These are phyloP conservation scores for Metacarcinus magister DNA, from an alignment of 2,888 invertebrate species.

Conservation along the genomic window DNA sequence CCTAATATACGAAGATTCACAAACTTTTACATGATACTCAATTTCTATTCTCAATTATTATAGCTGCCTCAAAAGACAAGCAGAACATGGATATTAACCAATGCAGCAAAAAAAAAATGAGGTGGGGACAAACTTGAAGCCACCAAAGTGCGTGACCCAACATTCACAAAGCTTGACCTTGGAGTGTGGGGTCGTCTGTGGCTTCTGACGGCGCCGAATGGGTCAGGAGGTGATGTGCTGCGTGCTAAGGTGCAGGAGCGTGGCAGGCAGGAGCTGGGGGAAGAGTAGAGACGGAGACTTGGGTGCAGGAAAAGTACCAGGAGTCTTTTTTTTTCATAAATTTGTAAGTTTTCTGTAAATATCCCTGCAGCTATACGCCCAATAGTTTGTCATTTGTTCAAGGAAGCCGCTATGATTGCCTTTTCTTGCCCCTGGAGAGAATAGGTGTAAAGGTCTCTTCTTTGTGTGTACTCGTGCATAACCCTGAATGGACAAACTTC, in stretches of 20 bases:
- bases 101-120: background rate
- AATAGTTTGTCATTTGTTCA: background rate
- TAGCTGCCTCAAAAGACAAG: background rate
- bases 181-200: background rate
- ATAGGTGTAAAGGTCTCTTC: background rate
- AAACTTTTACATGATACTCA: background rate
- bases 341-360: too few relatives aligned
- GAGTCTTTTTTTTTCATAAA: background rate
- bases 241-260: background rate
- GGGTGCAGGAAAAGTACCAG: background rate
- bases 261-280: background rate
- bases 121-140: background rate
- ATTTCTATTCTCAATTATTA: background rate
- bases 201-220: background rate
- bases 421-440: background rate
- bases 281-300: background rate
- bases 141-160: background rate
- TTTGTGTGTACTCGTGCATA: conserved; percentile 2
- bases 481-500: background rate
- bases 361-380: background rate
- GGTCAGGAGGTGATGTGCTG: conserved; percentile 4
- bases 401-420: background rate
- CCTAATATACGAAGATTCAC: background rate
- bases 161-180: background rate
- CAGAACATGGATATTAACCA: background rate